Conservation (phyloP, 2,797 vertebrate species). For the Lagocephalus sceleratus region DNA sequence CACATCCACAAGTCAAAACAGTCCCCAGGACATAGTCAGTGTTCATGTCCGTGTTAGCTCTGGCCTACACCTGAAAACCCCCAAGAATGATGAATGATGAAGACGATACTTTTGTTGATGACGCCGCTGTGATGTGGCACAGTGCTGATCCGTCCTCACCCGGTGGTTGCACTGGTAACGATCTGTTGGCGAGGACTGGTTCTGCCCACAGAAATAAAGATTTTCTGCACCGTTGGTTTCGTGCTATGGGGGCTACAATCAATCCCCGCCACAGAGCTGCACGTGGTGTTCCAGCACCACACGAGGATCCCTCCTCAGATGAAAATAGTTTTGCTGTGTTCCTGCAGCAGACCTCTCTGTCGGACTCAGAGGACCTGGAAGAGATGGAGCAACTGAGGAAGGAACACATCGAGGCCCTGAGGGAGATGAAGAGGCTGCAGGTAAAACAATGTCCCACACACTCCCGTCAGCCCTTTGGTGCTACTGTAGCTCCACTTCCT, state of each 20-base stretch:
- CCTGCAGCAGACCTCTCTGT: constrained; percentile 68
- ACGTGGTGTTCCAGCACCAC: background rate
- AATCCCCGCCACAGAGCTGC: constrained; percentile 1
- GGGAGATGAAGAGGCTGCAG: constrained; percentile 84
- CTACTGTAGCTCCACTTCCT: no score
- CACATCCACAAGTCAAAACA: no score
- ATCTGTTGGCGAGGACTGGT: constrained; percentile 1
- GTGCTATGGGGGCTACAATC: background rate
- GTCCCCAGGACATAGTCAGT: no score
- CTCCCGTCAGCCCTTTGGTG: background rate
- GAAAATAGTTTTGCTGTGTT: constrained; percentile 2
- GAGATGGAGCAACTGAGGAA: constrained; percentile 81
- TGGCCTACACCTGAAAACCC: background rate
- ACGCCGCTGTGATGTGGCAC: background rate
- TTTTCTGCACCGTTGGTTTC: background rate
- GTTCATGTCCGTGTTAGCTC: no score
- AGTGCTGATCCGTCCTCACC: background rate
- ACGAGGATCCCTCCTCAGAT: background rate
- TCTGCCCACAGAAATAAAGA: constrained; percentile 16
- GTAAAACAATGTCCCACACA: constrained; percentile 50
- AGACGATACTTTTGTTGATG: background rate
- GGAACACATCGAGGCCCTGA: constrained; percentile 83
- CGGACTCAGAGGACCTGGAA: constrained; percentile 76
- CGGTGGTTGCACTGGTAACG: background rate
- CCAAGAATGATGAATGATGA: background rate